Evolutionary conservation across 92 coral and sea anemone genomes (phyloP), one percentile per base, ranked within the genome.

Genomic region (Heteractis magnifica): DNA sequence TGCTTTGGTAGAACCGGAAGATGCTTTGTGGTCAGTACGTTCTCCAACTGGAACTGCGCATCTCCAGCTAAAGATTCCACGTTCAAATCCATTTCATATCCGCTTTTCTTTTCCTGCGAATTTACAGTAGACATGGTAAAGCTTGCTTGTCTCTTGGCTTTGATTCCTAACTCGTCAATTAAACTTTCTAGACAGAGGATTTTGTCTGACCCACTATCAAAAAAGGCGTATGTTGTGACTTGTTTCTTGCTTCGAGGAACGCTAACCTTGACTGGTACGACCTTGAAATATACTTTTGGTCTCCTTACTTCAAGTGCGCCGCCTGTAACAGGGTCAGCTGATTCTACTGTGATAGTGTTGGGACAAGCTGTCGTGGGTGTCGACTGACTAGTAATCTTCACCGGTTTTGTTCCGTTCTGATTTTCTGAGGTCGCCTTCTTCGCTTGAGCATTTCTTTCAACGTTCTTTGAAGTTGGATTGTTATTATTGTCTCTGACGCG

Each of bases 171-270:
- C 60, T 90, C 88, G 4, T 88, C 81, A 6, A 86, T 89, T 62
- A 93, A 81, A 77, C 88, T 83, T n/a, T 82, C 71, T 15, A 88
- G 78, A 60, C 68, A 60, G 21, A 60, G 23, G 0, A 92, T 86
- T 49, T 92, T 84, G 75, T 93, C 94, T 18, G 89, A 90, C 4
- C 92, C 92, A 64, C 94, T 82, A 83, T 92, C 96, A 1, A 90
- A 77, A 51, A 90, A 91, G 10, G 92, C 97, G 34, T 82, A 82
- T 6, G 94, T 93, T 10, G 71, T 74, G 16, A 93, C 70, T 81
- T 87, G 79, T 56, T 85, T 84, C 62, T 70, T 81, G 44, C 90
- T 65, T 34, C 83, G 79, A 1, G 64, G 78, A 34, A 80, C 56
- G 49, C 86, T 87, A 41, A 91, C 90, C 72, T 85, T 89, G 15